Conservation (phyloP, 1,140 invertebrate genomes). For the Drosophila mayri region DNA sequence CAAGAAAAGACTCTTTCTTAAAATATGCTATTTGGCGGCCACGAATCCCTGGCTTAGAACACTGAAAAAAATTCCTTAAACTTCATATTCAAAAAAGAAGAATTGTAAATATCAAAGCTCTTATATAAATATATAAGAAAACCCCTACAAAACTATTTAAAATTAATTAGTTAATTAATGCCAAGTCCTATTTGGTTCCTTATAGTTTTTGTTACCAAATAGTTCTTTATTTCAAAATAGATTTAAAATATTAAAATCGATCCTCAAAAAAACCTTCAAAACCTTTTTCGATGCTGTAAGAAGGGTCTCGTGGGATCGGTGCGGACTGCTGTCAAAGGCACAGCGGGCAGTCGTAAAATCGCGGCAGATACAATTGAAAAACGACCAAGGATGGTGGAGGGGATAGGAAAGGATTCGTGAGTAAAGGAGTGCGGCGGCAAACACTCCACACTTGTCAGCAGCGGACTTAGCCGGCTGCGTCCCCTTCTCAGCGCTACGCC, state of each 20-base stretch:
- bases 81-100: rapidly evolving
- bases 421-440: slow-evolving; percentile 78
- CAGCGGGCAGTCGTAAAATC: slow-evolving; percentile 73
- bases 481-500: neutral
- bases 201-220: neutral
- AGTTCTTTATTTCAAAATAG: neutral
- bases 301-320: slow-evolving; percentile 32
- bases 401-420: slow-evolving; percentile 37
- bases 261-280: neutral
- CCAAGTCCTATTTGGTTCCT: neutral
- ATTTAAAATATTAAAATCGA: neutral
- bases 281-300: neutral
- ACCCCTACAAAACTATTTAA: neutral
- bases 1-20: slow-evolving; percentile 26
- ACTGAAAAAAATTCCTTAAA: neutral
- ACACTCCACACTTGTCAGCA: slow-evolving; percentile 82
- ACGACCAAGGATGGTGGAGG: slow-evolving; percentile 18
- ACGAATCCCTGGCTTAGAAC: neutral
- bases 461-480: slow-evolving; percentile 24
- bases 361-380: slow-evolving; percentile 77
- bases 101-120: neutral
- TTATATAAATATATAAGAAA: neutral
- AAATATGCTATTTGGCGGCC: neutral
- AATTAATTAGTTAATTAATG: too few relatives aligned
- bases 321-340: slow-evolving; percentile 70